These are phyloP conservation scores for Brachionus paranguensis DNA, from an alignment of 1,140 invertebrate genomes.

Conservation along the genomic window DNA sequence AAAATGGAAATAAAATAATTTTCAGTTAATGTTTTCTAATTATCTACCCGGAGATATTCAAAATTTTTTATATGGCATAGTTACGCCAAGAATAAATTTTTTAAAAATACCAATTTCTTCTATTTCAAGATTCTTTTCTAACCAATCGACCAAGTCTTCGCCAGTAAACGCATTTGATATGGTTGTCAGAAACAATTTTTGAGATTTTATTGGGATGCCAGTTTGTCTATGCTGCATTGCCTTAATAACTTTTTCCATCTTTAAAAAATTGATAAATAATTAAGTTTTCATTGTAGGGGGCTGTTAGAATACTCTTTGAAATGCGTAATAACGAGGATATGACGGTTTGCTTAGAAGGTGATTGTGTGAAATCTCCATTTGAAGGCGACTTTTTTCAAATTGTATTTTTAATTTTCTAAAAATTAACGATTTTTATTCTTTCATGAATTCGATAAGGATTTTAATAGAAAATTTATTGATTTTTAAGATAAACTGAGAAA, in stretches of 20 bases:
- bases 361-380: slow-evolving; percentile 35
- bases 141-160: slow-evolving; percentile 20
- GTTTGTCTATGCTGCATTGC: slow-evolving; percentile 25
- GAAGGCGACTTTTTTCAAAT: neutral
- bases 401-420: neutral
- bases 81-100: neutral
- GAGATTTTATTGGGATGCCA: slow-evolving; percentile 15
- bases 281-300: neutral
- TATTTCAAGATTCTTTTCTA: neutral
- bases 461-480: neutral
- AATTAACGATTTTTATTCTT: neutral
- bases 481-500: neutral
- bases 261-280: neutral
- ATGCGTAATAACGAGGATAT: slow-evolving; percentile 26
- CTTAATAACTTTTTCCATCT: slow-evolving; percentile 32
- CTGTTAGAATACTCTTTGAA: neutral
- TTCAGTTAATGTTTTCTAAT: too few relatives aligned
- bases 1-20: too few relatives aligned
- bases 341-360: neutral
- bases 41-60: too few relatives aligned
- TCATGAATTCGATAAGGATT: neutral
- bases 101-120: slow-evolving; percentile 1
- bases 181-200: slow-evolving; percentile 36
- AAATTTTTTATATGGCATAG: too few relatives aligned
- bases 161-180: slow-evolving; percentile 36